phyloP scores from a whole-genome alignment of 2,797 vertebrate genomes.

The Cirrhinus molitorella region DNA sequence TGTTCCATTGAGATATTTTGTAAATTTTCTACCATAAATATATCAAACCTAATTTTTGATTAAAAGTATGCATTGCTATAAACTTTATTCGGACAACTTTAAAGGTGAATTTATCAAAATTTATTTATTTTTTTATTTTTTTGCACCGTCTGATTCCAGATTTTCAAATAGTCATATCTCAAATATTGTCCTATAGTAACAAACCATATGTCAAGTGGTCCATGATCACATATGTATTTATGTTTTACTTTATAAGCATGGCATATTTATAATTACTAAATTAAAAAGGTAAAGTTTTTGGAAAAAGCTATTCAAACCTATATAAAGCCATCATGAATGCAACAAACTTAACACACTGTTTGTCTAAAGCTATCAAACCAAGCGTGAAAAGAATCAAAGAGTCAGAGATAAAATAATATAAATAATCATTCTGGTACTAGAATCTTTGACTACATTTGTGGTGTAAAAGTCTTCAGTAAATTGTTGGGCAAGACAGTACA shows the following conservation, averaged over 20 bases:
- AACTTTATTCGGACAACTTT: too few relatives aligned
- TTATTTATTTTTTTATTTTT: too few relatives aligned
- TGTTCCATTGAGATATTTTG: too few relatives aligned
- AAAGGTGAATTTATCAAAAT: too few relatives aligned
- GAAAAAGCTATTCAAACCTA: neutral
- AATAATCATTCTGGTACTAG: neutral
- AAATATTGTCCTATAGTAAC: too few relatives aligned
- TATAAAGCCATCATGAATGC: neutral
- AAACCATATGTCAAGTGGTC: too few relatives aligned
- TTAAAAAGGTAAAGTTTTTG: neutral
- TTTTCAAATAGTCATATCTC: too few relatives aligned
- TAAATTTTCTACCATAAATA: too few relatives aligned
- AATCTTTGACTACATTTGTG: neutral
- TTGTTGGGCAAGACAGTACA: neutral
- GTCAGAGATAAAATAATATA: neutral
- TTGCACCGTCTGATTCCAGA: too few relatives aligned
- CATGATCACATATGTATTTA: too few relatives aligned
- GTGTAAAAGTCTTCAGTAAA: neutral
- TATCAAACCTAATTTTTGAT: too few relatives aligned
- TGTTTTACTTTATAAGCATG: neutral
- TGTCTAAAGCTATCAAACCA: neutral
- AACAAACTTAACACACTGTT: neutral
- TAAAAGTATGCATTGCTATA: too few relatives aligned
- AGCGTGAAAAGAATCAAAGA: neutral
- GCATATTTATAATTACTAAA: neutral